Evolutionary conservation across 2,113 vertebrate genomes (phyloP), one percentile per base, ranked within the genome.

Genomic region (Oostethus manadensis): DNA sequence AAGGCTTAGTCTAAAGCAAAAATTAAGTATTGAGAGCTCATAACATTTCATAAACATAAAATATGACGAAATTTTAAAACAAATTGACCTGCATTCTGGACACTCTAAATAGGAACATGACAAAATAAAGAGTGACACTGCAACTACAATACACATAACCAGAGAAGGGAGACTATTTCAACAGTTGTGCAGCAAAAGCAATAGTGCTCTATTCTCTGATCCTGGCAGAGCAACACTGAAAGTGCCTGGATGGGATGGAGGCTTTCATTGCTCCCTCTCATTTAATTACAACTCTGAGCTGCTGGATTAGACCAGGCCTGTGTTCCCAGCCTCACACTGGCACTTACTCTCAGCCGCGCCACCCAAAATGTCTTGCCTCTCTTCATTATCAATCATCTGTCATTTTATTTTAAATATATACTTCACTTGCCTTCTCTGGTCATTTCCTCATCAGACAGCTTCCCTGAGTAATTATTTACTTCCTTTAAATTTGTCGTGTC

Each of bases 161-260:
- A 69, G 50, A 81, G 72, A 53, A 50, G 68, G 74, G 62, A 77
- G 71, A 65, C 73, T 70, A 79, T 89, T 87, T 89, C 88, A 90
- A 90, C 87, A 90, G 85, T 90, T 89, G 87, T 85, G 87, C 76
- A 74, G 86, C 78, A 90, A 90, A 90, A 86, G 89, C 90, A 90
- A 89, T 89, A 91, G 89, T 90, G 84, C 79, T 90, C 79, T 79
- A 88, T 84, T 80, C 74, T 79, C 81, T 86, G 88, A 89, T 89
- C 85, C 89, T 83, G 84, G 86, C 85, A 88, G 81, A 88, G 81
- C 80, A 78, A 85, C 84, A 85, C 83, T 77, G 88, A 76, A 81
- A 89, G 89, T 83, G 88, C 89, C 82, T 87, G 89, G 87, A 88
- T 63, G 82, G 81, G 84, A 86, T 85, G 83, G 82, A 82, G 78